phyloP scores from a whole-genome alignment of 2,888 invertebrate species.

The Trissolcus brochymenae region DNA sequence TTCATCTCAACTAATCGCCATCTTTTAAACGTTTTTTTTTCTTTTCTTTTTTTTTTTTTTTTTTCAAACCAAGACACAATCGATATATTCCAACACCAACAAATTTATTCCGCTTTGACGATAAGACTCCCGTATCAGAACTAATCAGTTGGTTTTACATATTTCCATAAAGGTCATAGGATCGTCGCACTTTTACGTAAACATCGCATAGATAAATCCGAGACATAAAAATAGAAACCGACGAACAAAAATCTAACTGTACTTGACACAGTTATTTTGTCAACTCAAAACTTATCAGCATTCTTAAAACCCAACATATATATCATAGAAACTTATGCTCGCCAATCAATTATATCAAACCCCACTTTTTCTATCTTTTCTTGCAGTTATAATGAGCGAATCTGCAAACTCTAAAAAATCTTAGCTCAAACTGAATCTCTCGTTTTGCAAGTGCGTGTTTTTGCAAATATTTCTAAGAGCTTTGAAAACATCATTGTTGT shows the following conservation, averaged over 20 bases:
- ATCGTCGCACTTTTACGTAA: neutral
- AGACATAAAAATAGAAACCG: neutral
- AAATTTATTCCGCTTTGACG: too few relatives aligned
- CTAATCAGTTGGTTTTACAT: too few relatives aligned
- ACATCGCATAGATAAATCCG: too few relatives aligned
- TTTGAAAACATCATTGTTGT: constrained; percentile 34
- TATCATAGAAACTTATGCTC: neutral
- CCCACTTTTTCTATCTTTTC: constrained; percentile 5
- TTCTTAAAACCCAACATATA: neutral
- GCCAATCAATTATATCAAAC: neutral
- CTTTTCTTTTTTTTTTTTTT: too few relatives aligned
- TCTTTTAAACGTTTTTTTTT: too few relatives aligned
- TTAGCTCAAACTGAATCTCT: constrained; percentile 13
- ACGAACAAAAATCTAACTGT: constrained; percentile 13
- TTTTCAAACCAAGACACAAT: too few relatives aligned
- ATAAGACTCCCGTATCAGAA: too few relatives aligned
- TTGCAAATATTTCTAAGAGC: constrained; percentile 25
- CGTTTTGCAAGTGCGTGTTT: constrained; percentile 13
- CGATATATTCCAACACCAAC: too few relatives aligned
- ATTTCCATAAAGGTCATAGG: too few relatives aligned
- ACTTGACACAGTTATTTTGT: constrained; percentile 28
- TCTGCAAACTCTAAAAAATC: constrained; percentile 7
- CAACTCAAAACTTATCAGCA: constrained; percentile 17
- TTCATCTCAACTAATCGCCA: constrained; percentile 5
- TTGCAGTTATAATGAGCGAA: constrained; percentile 4